Conservation (phyloP, 2,888 invertebrate genomes). For the Scelioninae gen. 1 region DNA sequence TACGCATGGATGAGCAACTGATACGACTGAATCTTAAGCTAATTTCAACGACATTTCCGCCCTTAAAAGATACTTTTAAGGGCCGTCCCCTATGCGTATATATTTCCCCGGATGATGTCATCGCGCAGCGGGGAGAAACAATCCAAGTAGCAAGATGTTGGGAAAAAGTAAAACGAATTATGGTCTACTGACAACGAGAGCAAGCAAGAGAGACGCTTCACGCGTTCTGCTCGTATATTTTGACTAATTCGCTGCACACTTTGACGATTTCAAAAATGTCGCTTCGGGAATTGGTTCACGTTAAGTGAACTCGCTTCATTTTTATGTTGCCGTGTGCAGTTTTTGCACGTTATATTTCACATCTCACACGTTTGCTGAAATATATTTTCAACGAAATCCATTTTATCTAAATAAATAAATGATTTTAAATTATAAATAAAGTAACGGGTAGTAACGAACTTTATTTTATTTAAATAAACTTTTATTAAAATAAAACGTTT, state of each 20-base stretch:
- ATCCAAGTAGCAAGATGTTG: conserved; percentile 49
- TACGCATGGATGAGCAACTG: conserved; percentile 10
- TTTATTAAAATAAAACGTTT: too few relatives aligned
- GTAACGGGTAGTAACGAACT: too few relatives aligned
- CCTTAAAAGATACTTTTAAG: conserved; percentile 57
- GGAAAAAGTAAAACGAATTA: conserved; percentile 34
- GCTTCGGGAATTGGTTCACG: conserved; percentile 5
- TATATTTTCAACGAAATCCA: too few relatives aligned
- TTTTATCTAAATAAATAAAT: too few relatives aligned
- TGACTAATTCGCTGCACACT: conserved; percentile 50
- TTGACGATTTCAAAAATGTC: conserved; percentile 27
- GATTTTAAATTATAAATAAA: too few relatives aligned
- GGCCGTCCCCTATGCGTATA: conserved; percentile 50
- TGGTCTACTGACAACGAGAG: conserved; percentile 31
- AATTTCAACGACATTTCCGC: conserved; percentile 60
- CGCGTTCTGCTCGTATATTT: too few relatives aligned
- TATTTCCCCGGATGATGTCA: conserved; percentile 60
- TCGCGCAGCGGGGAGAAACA: conserved; percentile 61
- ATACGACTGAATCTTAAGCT: conserved; percentile 44
- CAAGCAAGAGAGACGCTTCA: too few relatives aligned
- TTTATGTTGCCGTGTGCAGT: too few relatives aligned
- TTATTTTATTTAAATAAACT: too few relatives aligned
- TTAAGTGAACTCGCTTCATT: too few relatives aligned
- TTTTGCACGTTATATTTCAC: too few relatives aligned
- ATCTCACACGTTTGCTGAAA: too few relatives aligned